phyloP scores from a whole-genome alignment of 2,113 vertebrate genomes.

The Pungitius pungitius region DNA sequence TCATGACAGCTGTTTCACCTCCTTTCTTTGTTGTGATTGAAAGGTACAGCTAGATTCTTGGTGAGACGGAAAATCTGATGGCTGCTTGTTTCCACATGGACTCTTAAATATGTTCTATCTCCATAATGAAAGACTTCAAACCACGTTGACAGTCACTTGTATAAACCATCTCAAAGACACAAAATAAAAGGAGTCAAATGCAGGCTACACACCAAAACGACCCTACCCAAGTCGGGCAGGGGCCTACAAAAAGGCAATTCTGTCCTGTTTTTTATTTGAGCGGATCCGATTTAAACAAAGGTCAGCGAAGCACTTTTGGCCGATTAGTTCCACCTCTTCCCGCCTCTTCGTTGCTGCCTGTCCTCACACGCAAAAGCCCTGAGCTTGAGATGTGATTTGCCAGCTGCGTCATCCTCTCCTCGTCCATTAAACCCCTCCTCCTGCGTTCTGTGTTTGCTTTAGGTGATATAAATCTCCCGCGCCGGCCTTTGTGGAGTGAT shows the following conservation, averaged over 20 bases:
- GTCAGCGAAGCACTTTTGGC: slow-evolving; percentile 1
- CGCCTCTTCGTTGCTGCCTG: not conserved
- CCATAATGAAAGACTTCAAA: not conserved
- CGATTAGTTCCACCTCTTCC: not conserved
- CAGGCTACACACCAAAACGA: not conserved
- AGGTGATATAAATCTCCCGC: slow-evolving; percentile 53
- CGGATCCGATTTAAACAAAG: slow-evolving; percentile 4
- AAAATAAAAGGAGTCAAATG: slow-evolving; percentile 2
- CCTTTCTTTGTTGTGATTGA: not conserved
- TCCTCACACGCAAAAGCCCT: slow-evolving; percentile 3
- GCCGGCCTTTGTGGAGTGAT: slow-evolving; percentile 51
- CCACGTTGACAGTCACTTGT: not conserved
- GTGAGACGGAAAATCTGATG: slow-evolving; percentile 21
- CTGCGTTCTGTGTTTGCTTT: slow-evolving; percentile 49
- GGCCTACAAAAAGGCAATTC: not conserved
- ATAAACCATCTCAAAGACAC: slow-evolving; percentile 3
- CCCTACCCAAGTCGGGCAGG: not conserved
- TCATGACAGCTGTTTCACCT: slow-evolving; percentile 1
- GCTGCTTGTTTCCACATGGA: slow-evolving; percentile 10
- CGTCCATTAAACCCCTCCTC: slow-evolving; percentile 39
- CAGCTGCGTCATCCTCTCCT: slow-evolving; percentile 39
- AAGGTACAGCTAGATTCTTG: not conserved
- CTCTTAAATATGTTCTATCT: slow-evolving; percentile 7
- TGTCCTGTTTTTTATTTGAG: slow-evolving; percentile 19
- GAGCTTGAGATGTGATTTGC: slow-evolving; percentile 29